Evolutionary conservation across 2,888 invertebrate genomes (phyloP), one percentile per base, ranked within the genome.

Genomic region (Cosmia trapezina): DNA sequence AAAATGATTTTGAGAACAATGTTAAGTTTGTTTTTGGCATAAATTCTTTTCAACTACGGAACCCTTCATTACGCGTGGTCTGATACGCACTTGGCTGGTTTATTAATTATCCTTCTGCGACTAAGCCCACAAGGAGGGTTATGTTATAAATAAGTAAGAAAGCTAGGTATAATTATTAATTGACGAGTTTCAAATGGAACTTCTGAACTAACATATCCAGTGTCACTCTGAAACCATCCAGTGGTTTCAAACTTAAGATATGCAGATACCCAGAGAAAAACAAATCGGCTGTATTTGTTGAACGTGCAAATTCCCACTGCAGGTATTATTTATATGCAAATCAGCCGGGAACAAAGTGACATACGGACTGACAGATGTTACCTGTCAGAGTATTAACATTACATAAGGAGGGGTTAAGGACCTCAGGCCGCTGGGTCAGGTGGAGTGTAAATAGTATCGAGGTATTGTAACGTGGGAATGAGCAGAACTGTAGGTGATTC

Each of bases 261-360:
- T 77, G 64, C 73, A 84, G 62, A 73, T 73, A 61, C n/a, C 57
- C 66, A 60, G 74, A 74, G 76, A 83, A 83, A 84, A 82, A 76
- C 69, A 84, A 81, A 83, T 70, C 68, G 41, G n/a, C 19, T 17
- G n/a, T 81, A 71, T 83, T 81, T 84, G 85, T 83, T 66, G 12
- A 67, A 54, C 64, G 73, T 69, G 83, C 81, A 61, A 77, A 77
- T 65, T 76, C 75, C 73, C 64, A 72, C 64, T 74, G 62, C 76
- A 60, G 33, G 70, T n/a, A n/a, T 84, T 85, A 91, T 90, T 89
- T 89, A 87, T 86, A 91, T 89, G 90, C 88, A 89, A 89, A 91
- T 88, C 70, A 70, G 70, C 73, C 63, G 68, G 75, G 83, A 83
- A 87, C 86, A 86, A 86, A 85, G 84, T 85, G 86, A 87, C 87